Evolutionary conservation across 2,797 vertebrate species (phyloP).

Genomic region (Chromobotia macracanthus): DNA sequence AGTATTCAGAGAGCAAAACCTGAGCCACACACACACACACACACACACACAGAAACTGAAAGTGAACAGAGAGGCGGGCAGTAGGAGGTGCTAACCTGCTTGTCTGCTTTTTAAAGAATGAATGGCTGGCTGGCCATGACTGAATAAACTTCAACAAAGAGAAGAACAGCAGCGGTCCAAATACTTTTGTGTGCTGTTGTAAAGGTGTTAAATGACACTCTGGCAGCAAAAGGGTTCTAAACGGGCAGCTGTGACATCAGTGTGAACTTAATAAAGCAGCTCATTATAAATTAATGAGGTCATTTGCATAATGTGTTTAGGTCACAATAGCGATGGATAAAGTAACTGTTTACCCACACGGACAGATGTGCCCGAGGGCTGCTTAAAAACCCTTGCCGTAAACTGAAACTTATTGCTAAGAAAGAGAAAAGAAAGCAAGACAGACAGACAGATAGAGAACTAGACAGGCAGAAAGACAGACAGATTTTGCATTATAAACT

Average conservation of each 20-base stretch:
- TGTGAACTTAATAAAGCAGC: neutral
- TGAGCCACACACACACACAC: neutral
- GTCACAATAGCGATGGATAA: conserved; percentile 7
- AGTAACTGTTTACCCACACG: neutral
- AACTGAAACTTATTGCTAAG: neutral
- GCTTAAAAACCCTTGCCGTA: neutral
- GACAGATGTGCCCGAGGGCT: neutral
- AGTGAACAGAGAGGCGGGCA: conserved; percentile 19
- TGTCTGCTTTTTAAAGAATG: conserved; percentile 28
- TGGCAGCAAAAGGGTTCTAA: neutral
- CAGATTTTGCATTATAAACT: no score
- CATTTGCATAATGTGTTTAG: conserved; percentile 6
- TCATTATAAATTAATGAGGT: conserved; percentile 13
- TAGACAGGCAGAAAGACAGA: no score
- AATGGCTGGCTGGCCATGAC: conserved; percentile 6
- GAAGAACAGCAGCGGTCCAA: neutral
- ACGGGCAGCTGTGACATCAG: neutral
- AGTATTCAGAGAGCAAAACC: neutral
- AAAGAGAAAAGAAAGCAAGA: neutral
- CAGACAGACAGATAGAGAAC: no score
- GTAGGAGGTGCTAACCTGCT: conserved; percentile 44
- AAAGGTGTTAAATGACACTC: conserved; percentile 17
- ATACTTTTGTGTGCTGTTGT: neutral
- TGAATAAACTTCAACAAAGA: conserved; percentile 27
- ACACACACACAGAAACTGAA: conserved; percentile 18